phyloP scores from a whole-genome alignment of 2,888 invertebrate species.

The Arctia plantaginis region DNA sequence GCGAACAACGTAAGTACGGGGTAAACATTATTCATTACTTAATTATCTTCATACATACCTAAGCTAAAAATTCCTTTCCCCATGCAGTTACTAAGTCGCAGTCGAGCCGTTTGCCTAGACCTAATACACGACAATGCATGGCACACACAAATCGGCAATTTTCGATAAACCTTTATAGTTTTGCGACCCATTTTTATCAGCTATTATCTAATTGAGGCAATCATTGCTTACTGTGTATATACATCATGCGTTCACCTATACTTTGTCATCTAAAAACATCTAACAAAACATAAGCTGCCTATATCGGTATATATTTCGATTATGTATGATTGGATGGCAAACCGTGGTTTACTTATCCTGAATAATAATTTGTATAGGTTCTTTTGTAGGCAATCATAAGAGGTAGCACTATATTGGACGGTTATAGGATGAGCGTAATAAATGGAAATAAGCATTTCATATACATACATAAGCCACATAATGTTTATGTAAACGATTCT shows the following conservation, averaged over 20 bases:
- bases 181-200: slow-evolving; percentile 55
- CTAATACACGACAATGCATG: slow-evolving; percentile 64
- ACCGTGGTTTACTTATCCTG: slow-evolving; percentile 42
- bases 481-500: slow-evolving; percentile 43
- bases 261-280: slow-evolving; percentile 67
- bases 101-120: slow-evolving; percentile 50
- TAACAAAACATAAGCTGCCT: slow-evolving; percentile 69
- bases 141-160: slow-evolving; percentile 70
- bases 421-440: slow-evolving; percentile 56
- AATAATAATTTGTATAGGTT: slow-evolving; percentile 37
- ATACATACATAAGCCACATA: slow-evolving; percentile 53
- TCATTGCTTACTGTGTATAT: slow-evolving; percentile 66
- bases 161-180: slow-evolving; percentile 56
- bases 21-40: slow-evolving; percentile 26
- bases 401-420: slow-evolving; percentile 46
- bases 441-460: slow-evolving; percentile 58
- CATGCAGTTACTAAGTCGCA: slow-evolving; percentile 51
- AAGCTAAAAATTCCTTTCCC: slow-evolving; percentile 44
- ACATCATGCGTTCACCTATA: slow-evolving; percentile 76
- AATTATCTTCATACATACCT: slow-evolving; percentile 45
- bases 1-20: slow-evolving; percentile 25
- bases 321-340: slow-evolving; percentile 43
- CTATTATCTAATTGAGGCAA: slow-evolving; percentile 72
- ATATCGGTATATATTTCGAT: slow-evolving; percentile 53
- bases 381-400: slow-evolving; percentile 47